phyloP scores from a whole-genome alignment of 30 jellyfish, hydroid and myxozoan genomes.

The Chironex yamaguchii region DNA sequence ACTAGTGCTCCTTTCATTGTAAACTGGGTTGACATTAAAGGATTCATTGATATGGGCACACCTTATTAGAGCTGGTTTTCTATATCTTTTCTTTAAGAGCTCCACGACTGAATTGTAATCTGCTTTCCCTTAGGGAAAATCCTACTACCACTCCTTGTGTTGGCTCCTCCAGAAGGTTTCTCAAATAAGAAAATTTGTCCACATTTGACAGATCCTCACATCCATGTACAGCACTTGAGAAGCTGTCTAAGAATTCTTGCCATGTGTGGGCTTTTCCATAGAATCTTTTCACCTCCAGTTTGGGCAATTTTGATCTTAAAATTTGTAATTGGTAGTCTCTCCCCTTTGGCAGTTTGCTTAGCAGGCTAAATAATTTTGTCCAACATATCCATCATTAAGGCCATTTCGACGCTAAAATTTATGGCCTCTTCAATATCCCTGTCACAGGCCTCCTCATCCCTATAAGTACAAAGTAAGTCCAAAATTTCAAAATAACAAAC shows the following conservation, averaged over 20 bases:
- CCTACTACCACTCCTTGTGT: slow-evolving; percentile 49
- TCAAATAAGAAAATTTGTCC: slow-evolving; percentile 38
- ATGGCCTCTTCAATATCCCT: too few species aligned
- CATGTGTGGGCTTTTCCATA: slow-evolving; percentile 42
- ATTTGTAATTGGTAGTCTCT: too few species aligned
- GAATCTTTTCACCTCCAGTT: slow-evolving; percentile 36
- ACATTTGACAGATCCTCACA: slow-evolving; percentile 32
- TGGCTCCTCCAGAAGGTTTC: slow-evolving; percentile 49
- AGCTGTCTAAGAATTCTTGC: slow-evolving; percentile 70
- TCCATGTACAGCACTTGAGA: slow-evolving; percentile 49
- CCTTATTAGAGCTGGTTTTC: neutral
- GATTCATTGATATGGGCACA: slow-evolving; percentile 11
- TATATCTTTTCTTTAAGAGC: neutral
- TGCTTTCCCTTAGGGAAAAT: slow-evolving; percentile 8
- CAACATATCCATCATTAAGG: too few species aligned
- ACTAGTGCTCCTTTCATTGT: slow-evolving; percentile 1
- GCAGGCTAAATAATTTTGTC: too few species aligned
- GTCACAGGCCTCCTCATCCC: too few species aligned
- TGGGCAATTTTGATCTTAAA: slow-evolving; percentile 63
- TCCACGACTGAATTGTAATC: slow-evolving; percentile 28
- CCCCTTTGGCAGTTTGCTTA: too few species aligned
- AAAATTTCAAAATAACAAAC: too few species aligned
- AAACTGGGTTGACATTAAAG: neutral
- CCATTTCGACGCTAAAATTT: too few species aligned
- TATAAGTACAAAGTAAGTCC: too few species aligned